Evolutionary conservation across 2,113 vertebrate genomes (phyloP), one percentile per base, ranked within the genome.

Genomic region (Apteryx mantelli): DNA sequence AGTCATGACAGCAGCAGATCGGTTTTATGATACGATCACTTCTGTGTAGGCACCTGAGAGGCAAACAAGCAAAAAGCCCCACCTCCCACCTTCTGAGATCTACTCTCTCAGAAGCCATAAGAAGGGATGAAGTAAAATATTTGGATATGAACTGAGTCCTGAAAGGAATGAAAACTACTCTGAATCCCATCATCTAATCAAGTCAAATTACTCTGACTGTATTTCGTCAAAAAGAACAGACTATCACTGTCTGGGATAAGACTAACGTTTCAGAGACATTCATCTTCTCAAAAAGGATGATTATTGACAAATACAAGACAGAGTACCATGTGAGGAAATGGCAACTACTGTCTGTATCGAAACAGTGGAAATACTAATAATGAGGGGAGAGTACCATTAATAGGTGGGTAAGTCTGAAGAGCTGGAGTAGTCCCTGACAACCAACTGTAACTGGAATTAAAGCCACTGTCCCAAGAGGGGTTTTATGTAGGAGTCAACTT

Each of bases 11-110:
- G 65, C 76, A n/a, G 46, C 70, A 53, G 60, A 74, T 61, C 0
- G 0, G n/a, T 38, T 60, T 80, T 0, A 1, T 46, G 44, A 34
- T 40, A 58, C 13, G 9, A 7, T 65, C 44, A 28, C 0, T 52
- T 36, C 32, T 46, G 1, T 34, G 46, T 0, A 64, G 1, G 21
- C 19, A 44, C 4, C 14, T 13, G 22, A 40, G 44, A 69, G 13
- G 48, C 16, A 78, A 55, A 8, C 32, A 78, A 85, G 69, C 58
- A 73, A 65, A 71, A 76, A 68, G 5, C 16, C 6, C 13, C 32
- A 60, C 13, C 15, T 78, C 40, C 40, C 44, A 46, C 44, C 28
- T 58, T 32, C 55, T 58, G 28, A 48, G 46, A 20, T 16, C 15
- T 34, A 24, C 40, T 21, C 9, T 13, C 48, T 60, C 70, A 61